phyloP scores from a whole-genome alignment of 1,140 invertebrate species.

The Grapholita molesta region DNA sequence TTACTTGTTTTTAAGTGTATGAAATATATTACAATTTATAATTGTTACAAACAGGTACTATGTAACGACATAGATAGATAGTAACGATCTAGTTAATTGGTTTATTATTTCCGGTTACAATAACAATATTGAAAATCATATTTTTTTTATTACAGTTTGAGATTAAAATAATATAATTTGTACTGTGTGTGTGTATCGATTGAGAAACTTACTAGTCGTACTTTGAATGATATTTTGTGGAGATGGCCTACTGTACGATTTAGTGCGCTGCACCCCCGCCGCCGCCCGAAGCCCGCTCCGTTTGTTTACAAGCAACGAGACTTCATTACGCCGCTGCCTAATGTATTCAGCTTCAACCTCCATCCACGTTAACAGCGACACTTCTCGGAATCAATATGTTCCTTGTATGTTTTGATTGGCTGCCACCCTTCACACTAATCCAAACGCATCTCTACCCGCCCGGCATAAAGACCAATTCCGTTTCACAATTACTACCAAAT shows the following conservation, averaged over 20 bases:
- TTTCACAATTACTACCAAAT: conserved; percentile 31
- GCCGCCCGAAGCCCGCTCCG: conserved; percentile 35
- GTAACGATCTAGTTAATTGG: no score
- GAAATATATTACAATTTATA: no score
- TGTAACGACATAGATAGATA: no score
- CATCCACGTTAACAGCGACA: conserved; percentile 76
- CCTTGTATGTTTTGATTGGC: conserved; percentile 77
- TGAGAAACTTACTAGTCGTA: no score
- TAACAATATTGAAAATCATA: no score
- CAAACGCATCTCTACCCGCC: conserved; percentile 44
- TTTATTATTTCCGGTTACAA: no score
- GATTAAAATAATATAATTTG: no score
- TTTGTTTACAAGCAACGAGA: conserved; percentile 76
- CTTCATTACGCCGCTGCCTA: conserved; percentile 77
- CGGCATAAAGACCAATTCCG: conserved; percentile 56
- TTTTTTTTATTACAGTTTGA: no score
- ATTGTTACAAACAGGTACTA: no score
- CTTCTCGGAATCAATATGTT: conserved; percentile 78
- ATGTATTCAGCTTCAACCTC: conserved; percentile 77
- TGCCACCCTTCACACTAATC: conserved; percentile 37
- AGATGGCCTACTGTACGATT: not conserved
- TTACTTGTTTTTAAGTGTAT: no score
- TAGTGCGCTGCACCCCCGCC: not conserved
- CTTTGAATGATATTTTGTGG: not conserved
- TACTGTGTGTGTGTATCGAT: no score